A percentile compares a stretch with the other conserved stretches of the same genome.
Evolutionary conservation across 2,113 vertebrate species (phyloP).

Genomic region (Caranx ignobilis): DNA sequence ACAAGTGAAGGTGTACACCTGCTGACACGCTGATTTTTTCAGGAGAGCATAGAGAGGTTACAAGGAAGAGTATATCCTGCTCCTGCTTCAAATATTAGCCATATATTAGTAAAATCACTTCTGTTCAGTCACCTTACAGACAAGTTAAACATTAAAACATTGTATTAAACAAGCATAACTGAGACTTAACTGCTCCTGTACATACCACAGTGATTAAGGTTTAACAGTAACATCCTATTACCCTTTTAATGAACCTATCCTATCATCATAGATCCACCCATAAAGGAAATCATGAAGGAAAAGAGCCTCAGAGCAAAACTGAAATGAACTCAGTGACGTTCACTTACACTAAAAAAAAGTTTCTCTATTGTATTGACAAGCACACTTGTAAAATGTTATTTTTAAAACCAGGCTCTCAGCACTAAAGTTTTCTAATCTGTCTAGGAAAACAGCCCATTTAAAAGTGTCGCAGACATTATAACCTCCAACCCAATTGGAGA

Average conservation of each 20-base stretch:
- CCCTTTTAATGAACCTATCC: background rate
- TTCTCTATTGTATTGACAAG: background rate
- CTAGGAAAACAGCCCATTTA: conserved; percentile 30
- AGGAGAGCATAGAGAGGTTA: conserved; percentile 11
- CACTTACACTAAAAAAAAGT: background rate
- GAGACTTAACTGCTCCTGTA: background rate
- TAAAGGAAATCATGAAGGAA: background rate
- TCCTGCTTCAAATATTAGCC: background rate
- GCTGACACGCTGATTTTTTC: conserved; percentile 33
- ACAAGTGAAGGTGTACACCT: conserved; percentile 16
- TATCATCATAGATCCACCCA: background rate
- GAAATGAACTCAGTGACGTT: conserved; percentile 5
- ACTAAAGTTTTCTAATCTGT: conserved; percentile 23
- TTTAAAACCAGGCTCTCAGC: conserved; percentile 10
- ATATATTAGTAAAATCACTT: background rate
- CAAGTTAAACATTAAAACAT: background rate
- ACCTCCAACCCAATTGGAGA: conserved; percentile 68
- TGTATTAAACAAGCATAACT: background rate
- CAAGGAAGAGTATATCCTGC: background rate
- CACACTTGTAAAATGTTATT: background rate
- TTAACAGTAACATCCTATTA: background rate
- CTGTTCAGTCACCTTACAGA: background rate
- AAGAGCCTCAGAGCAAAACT: conserved; percentile 7
- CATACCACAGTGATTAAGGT: background rate
- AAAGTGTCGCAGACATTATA: conserved; percentile 47